Conservation (phyloP, 2,797 vertebrate genomes). For the Myoxocephalus aenaeus region DNA sequence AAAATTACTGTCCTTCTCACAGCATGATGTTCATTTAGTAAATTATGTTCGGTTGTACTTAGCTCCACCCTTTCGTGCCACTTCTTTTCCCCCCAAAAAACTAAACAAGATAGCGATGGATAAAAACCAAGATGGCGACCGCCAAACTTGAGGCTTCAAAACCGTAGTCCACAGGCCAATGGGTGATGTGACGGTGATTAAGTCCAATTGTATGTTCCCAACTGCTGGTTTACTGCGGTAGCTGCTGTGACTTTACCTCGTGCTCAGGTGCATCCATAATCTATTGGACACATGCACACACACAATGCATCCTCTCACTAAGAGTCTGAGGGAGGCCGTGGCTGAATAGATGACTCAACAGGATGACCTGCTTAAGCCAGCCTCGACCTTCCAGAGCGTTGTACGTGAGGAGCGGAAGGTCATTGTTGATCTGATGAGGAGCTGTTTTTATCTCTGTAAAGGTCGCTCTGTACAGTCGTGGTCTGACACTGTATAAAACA, state of each 20-base stretch:
- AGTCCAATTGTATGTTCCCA: neutral
- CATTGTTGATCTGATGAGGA: slow-evolving; percentile 21
- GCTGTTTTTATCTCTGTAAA: slow-evolving; percentile 22
- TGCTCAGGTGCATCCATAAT: slow-evolving; percentile 22
- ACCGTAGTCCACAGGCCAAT: no score
- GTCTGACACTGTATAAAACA: neutral
- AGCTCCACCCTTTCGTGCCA: no score
- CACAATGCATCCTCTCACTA: neutral
- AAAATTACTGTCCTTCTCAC: no score
- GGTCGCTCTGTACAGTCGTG: slow-evolving; percentile 5
- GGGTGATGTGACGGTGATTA: no score
- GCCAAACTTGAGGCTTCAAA: neutral
- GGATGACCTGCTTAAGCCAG: slow-evolving; percentile 30
- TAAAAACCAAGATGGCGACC: no score
- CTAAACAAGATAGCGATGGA: no score
- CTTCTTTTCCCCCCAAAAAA: no score
- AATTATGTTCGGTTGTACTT: no score
- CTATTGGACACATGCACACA: neutral
- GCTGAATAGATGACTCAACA: slow-evolving; percentile 50
- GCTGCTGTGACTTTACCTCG: neutral
- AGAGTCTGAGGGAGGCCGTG: neutral
- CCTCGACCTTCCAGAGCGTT: slow-evolving; percentile 33
- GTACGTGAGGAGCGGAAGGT: slow-evolving; percentile 28
- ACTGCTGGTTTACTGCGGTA: neutral
- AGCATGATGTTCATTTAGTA: no score